Percentiles rank a stretch among this genome's conserved stretches.
These are phyloP conservation scores for Trichomycterus rosablanca DNA, from an alignment of 2,113 vertebrate genomes.

Conservation along the genomic window DNA sequence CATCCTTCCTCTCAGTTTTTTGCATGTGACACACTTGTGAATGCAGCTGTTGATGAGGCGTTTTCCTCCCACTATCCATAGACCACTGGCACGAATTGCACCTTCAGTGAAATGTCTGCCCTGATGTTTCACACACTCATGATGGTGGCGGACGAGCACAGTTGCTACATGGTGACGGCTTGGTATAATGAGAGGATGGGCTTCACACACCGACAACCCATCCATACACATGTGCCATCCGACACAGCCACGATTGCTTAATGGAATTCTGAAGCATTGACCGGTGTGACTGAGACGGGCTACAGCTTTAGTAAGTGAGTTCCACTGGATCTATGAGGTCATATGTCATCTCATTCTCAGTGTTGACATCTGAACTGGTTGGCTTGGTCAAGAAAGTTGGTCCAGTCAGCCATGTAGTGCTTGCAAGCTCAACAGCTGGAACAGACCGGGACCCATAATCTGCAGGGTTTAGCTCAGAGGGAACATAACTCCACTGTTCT, in stretches of 20 bases:
- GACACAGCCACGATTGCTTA: background rate
- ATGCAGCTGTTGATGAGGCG: background rate
- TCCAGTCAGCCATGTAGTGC: conserved; percentile 15
- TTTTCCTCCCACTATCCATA: conserved; percentile 7
- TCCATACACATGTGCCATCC: no score
- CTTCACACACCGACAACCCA: conserved; percentile 8
- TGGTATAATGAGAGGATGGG: conserved; percentile 6
- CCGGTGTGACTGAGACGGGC: conserved; percentile 16
- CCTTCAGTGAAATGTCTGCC: conserved; percentile 7
- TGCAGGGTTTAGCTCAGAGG: conserved; percentile 18
- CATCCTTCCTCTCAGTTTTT: background rate
- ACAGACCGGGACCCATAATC: background rate
- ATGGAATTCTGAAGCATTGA: background rate
- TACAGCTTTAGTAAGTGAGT: background rate
- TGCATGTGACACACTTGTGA: conserved; percentile 15
- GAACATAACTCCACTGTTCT: conserved; percentile 26
- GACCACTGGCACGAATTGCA: background rate
- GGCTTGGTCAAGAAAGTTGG: background rate
- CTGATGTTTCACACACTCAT: background rate
- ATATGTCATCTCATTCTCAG: background rate
- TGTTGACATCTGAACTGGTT: background rate
- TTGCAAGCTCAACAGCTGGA: background rate
- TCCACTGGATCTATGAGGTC: conserved; percentile 24
- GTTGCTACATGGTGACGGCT: background rate
- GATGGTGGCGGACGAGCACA: conserved; percentile 7